Conservation (phyloP, 2,797 vertebrate species). For the Karalla daura region DNA sequence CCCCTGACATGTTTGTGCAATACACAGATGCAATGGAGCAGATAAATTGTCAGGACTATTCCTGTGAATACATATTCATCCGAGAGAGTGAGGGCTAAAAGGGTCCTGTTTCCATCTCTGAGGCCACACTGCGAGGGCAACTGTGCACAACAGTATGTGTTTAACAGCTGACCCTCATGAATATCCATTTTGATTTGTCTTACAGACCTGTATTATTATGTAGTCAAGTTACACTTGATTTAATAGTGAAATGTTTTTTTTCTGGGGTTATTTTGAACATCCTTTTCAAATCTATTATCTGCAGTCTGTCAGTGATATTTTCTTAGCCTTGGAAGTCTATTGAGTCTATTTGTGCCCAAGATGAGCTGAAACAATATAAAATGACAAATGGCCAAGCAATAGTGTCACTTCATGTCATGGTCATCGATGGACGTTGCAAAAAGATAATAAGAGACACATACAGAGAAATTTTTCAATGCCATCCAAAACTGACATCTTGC, state of each 20-base stretch:
- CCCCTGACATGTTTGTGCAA: conserved; percentile 57
- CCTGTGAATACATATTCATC: conserved; percentile 27
- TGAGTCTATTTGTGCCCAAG: conserved; percentile 18
- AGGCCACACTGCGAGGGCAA: not conserved
- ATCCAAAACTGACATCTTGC: not conserved
- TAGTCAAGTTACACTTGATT: not conserved
- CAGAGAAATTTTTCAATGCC: not conserved
- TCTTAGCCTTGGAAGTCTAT: not conserved
- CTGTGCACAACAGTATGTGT: conserved; percentile 2
- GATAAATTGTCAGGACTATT: conserved; percentile 24
- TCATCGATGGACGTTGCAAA: not conserved
- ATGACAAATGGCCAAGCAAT: conserved; percentile 5
- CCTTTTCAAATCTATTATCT: not conserved
- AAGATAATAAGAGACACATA: conserved; percentile 7
- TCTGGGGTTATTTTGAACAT: not conserved
- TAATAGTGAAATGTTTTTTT: conserved; percentile 4
- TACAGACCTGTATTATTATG: no score
- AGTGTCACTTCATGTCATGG: conserved; percentile 10
- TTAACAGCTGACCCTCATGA: conserved; percentile 21
- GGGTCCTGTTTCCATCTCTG: conserved; percentile 12
- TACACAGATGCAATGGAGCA: conserved; percentile 36
- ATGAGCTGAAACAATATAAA: conserved; percentile 14
- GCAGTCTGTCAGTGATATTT: not conserved
- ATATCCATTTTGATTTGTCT: conserved; percentile 5
- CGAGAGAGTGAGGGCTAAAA: conserved; percentile 12